Conservation (phyloP, 2,797 vertebrate genomes). For the Thalassophryne amazonica region DNA sequence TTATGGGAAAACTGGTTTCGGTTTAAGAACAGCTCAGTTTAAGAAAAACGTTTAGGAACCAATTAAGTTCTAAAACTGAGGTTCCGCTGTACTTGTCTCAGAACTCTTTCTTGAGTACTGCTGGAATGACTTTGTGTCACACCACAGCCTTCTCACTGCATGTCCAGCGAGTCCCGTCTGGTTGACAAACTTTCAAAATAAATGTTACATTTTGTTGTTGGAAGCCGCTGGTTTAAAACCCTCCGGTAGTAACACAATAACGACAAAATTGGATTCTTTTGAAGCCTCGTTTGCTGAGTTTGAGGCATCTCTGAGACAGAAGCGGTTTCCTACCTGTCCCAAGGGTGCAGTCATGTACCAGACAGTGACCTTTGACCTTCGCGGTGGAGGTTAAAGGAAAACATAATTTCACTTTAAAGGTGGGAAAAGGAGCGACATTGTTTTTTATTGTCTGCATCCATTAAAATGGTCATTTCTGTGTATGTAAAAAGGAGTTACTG, state of each 20-base stretch:
- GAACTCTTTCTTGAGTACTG: too few species aligned
- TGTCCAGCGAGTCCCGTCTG: too few species aligned
- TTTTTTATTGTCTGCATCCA: constrained; percentile 18
- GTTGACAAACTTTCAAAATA: too few species aligned
- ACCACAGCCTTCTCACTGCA: too few species aligned
- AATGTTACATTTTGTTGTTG: too few species aligned
- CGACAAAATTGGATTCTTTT: background rate
- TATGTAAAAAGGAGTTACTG: background rate
- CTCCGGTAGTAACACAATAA: background rate
- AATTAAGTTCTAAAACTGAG: too few species aligned
- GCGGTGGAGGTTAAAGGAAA: constrained; percentile 11
- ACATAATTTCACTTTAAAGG: constrained; percentile 14
- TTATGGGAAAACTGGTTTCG: too few species aligned
- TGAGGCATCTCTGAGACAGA: constrained; percentile 2
- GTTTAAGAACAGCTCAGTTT: too few species aligned
- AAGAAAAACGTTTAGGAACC: too few species aligned
- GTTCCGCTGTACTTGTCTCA: too few species aligned
- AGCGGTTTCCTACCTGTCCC: background rate
- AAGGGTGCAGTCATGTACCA: constrained; percentile 3
- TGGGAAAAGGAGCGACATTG: constrained; percentile 13
- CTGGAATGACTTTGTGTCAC: too few species aligned
- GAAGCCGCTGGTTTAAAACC: background rate
- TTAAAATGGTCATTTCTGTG: constrained; percentile 26
- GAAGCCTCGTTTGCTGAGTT: background rate
- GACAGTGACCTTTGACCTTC: constrained; percentile 20